Conservation (phyloP, 2,113 vertebrate genomes). For the Pleuronectes platessa region DNA sequence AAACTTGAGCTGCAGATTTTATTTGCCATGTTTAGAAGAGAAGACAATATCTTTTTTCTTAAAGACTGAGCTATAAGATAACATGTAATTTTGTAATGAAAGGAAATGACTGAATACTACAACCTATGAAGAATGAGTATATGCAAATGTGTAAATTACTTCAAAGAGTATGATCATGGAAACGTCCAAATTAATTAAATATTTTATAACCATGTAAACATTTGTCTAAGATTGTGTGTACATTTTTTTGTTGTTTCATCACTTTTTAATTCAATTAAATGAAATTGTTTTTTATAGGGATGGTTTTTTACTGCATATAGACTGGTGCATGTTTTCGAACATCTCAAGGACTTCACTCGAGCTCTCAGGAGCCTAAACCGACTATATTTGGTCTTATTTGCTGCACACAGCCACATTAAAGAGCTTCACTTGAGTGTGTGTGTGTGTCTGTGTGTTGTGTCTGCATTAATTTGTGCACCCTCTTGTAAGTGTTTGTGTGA, state of each 20-base stretch:
- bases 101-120: background rate
- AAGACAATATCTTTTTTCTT: background rate
- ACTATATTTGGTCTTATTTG: slow-evolving; percentile 59
- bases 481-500: slow-evolving; percentile 25
- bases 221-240: too few species aligned
- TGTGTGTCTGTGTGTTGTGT: slow-evolving; percentile 19
- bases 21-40: background rate
- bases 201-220: too few species aligned
- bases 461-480: slow-evolving; percentile 23
- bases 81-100: background rate
- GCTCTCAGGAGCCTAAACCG: slow-evolving; percentile 17
- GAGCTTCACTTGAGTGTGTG: background rate
- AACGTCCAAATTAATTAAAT: too few species aligned
- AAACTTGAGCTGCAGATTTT: background rate
- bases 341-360: slow-evolving; percentile 56
- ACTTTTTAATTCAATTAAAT: background rate
- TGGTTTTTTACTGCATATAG: background rate
- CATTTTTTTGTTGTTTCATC: too few species aligned
- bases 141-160: background rate
- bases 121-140: background rate
- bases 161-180: background rate
- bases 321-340: slow-evolving; percentile 11
- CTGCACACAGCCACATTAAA: slow-evolving; percentile 55
- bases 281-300: too few species aligned
- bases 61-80: background rate